Evolutionary conservation across 2,797 vertebrate species (phyloP), one percentile per base, ranked within the genome.

Genomic region (Sus cebifrons): DNA sequence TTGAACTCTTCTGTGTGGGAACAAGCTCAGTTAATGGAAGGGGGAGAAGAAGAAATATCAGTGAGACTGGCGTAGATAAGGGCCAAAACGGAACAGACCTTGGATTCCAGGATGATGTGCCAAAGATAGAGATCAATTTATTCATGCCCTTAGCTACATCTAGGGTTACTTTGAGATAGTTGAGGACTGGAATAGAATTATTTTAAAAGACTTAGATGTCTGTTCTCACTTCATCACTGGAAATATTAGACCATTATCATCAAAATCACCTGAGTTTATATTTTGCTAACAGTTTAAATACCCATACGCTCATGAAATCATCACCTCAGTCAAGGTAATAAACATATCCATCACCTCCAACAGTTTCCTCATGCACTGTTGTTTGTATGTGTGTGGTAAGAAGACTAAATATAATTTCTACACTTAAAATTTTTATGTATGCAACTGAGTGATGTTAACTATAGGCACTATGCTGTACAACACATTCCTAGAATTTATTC

Each of bases 141-240:
- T 27, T 21, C 4, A 6, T 62, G 4, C 3, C 2, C 6, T 86
- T 79, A 23, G 56, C 3, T 62, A 88, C 36, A 32, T 5, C n/a
- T 16, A 86, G 75, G 18, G 21, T 52, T 82, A 68, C 6, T 40
- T 95, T 62, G 29, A 27, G 21, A 91, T n/a, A 83, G n/a, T 16
- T 79, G 70, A 95, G 17, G 5, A 87, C 0, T 64, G 6, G 2
- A 86, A 73, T 36, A 60, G 5, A 90, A 79, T 75, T 81, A 79
- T 62, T 95, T 90, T 56, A 71, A 92, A 94, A 65, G 1, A 52
- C 1, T 94, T 32, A 60, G 18, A 58, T 73, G 21, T 83, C 88
- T 86, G 89, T 7, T 21, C 73, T 82, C n/a, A 40, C 56, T 40
- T 60, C 64, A 15, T 93, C 52, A 75, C 3, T 93, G 52, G 27